Conservation (phyloP, 2,113 vertebrate genomes). For the Corydoras maculifer region DNA sequence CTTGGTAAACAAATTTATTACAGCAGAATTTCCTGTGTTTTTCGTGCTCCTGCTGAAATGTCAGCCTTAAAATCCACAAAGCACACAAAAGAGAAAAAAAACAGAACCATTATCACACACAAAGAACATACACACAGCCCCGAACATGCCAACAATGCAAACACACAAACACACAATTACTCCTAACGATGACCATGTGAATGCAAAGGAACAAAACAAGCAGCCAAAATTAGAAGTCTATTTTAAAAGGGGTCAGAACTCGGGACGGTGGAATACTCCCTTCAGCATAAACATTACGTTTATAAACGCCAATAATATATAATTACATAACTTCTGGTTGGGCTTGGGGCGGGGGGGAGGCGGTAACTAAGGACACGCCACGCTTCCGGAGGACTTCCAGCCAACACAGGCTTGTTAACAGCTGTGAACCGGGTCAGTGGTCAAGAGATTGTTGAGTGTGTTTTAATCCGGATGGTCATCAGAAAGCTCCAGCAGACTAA, state of each 20-base stretch:
- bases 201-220: no score
- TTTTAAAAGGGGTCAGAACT: no score
- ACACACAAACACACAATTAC: neutral
- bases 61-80: neutral
- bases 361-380: neutral
- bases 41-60: neutral
- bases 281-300: no score
- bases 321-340: no score
- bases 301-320: no score
- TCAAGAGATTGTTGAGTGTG: conserved; percentile 27
- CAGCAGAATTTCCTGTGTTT: no score
- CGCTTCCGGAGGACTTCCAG: neutral
- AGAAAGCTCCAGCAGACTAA: conserved; percentile 54
- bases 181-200: neutral
- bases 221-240: no score
- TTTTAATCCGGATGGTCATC: conserved; percentile 53
- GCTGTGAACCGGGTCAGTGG: conserved; percentile 18
- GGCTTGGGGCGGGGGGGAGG: neutral
- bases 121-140: neutral
- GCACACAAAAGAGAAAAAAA: neutral
- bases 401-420: conserved; percentile 11
- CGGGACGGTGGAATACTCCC: no score
- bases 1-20: no score
- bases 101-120: neutral
- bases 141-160: neutral